Percentiles rank a stretch among this genome's conserved stretches.
Conservation (phyloP, 2,888 invertebrate species). For the Podotricha telesiphe region DNA sequence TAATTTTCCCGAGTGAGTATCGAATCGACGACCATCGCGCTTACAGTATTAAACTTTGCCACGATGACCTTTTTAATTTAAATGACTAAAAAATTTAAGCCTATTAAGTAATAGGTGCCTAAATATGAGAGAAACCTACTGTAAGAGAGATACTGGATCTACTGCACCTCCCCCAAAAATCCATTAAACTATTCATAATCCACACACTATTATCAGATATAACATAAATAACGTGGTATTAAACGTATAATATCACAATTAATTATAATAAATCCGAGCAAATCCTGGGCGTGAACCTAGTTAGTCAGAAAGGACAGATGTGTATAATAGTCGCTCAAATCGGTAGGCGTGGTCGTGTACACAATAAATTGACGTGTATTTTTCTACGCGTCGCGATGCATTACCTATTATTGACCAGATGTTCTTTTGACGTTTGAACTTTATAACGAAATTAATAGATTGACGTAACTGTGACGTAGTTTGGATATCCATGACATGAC, state of each 20-base stretch:
- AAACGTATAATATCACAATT: slow-evolving; percentile 6
- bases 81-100: too few relatives aligned
- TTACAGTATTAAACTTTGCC: too few relatives aligned
- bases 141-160: neutral
- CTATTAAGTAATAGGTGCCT: too few relatives aligned
- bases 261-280: slow-evolving; percentile 12
- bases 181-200: neutral
- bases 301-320: slow-evolving; percentile 4
- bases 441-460: slow-evolving; percentile 3
- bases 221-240: neutral
- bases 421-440: slow-evolving; percentile 19
- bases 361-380: slow-evolving; percentile 13
- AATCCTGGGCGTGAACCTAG: slow-evolving; percentile 15
- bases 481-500: too few relatives aligned
- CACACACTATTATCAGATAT: neutral
- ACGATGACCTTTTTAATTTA: too few relatives aligned
- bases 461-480: too few relatives aligned
- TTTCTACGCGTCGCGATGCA: neutral
- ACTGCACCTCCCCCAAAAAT: neutral
- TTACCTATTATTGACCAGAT: slow-evolving; percentile 9
- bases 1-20: too few relatives aligned
- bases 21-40: too few relatives aligned
- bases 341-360: slow-evolving; percentile 15
- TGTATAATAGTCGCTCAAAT: slow-evolving; percentile 9
- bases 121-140: too few relatives aligned